Percentiles rank a stretch among this genome's conserved stretches.
Evolutionary conservation across 2,888 invertebrate genomes (phyloP).

Genomic region (Eristalinus sepulchralis): DNA sequence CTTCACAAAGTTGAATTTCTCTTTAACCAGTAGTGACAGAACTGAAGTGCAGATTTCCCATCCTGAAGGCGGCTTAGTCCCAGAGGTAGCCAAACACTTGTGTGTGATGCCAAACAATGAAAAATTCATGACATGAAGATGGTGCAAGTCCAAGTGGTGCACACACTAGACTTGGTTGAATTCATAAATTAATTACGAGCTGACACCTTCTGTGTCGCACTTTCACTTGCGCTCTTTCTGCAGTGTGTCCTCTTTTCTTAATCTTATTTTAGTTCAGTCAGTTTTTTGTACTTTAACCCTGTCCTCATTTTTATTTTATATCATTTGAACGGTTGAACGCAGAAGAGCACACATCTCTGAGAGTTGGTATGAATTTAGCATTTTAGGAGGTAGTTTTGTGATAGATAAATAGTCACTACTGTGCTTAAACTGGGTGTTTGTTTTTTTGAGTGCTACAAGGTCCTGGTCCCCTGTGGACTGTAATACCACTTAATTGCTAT

Average conservation of each 20-base stretch:
- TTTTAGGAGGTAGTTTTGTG: conserved; percentile 34
- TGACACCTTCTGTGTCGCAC: conserved; percentile 51
- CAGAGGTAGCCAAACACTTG: conserved; percentile 1
- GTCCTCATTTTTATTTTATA: conserved; percentile 32
- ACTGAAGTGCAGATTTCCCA: conserved; percentile 20
- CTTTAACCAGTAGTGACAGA: conserved; percentile 29
- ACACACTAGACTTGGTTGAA: conserved; percentile 20
- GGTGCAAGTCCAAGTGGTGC: conserved; percentile 17
- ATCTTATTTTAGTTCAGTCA: background rate
- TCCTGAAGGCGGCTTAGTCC: background rate
- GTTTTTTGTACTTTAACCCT: conserved; percentile 34
- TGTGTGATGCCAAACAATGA: conserved; percentile 25
- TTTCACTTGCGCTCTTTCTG: conserved; percentile 14
- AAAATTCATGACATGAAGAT: conserved; percentile 13
- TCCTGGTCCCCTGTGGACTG: too few relatives aligned
- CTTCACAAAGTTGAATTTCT: conserved; percentile 36
- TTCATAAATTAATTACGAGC: conserved; percentile 66
- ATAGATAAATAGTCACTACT: too few relatives aligned
- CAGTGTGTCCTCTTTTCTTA: conserved; percentile 9
- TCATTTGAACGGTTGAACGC: background rate
- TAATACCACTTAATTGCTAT: too few relatives aligned
- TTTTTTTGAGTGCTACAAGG: too few relatives aligned
- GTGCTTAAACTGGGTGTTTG: background rate
- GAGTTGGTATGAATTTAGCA: conserved; percentile 18
- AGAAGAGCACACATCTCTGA: conserved; percentile 5